A percentile compares a stretch with the other conserved stretches of the same genome.
Evolutionary conservation across 2,797 vertebrate genomes (phyloP).

Genomic region (Monodelphis domestica): DNA sequence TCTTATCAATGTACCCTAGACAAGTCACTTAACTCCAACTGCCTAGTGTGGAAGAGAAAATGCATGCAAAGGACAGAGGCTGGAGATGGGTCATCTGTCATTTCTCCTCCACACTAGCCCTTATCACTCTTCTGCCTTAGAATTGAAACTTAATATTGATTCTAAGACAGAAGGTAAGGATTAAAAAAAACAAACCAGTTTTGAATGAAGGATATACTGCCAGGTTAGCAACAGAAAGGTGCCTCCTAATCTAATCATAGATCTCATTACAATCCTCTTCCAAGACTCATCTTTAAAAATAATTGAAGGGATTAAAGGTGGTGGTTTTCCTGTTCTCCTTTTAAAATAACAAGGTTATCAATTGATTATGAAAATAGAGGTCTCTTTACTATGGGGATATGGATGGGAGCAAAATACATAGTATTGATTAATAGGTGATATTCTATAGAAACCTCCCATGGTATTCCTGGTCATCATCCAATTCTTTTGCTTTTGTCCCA

Average conservation of each 20-base stretch:
- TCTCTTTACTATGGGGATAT: not conserved
- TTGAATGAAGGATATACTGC: not conserved
- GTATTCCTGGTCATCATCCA: not conserved
- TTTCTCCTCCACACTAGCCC: too few species aligned
- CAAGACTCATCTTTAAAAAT: not conserved
- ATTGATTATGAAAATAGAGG: not conserved
- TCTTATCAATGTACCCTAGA: too few species aligned
- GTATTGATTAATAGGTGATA: not conserved
- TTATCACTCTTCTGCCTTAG: too few species aligned
- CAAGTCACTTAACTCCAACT: too few species aligned
- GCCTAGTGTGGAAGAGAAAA: too few species aligned
- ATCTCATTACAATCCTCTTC: not conserved
- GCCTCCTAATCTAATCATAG: not conserved
- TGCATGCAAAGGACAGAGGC: too few species aligned
- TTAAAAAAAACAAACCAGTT: too few species aligned
- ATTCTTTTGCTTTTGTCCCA: not conserved
- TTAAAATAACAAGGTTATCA: not conserved
- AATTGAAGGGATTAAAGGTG: not conserved
- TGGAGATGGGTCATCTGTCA: too few species aligned
- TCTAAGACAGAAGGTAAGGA: too few species aligned
- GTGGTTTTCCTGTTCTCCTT: not conserved
- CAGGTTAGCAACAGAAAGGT: not conserved
- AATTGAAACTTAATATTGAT: too few species aligned
- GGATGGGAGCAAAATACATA: not conserved
- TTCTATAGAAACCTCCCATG: not conserved